Percentiles rank a stretch among this genome's conserved stretches.
Conservation (phyloP, 2,797 vertebrate genomes). For the Pitangus sulphuratus region DNA sequence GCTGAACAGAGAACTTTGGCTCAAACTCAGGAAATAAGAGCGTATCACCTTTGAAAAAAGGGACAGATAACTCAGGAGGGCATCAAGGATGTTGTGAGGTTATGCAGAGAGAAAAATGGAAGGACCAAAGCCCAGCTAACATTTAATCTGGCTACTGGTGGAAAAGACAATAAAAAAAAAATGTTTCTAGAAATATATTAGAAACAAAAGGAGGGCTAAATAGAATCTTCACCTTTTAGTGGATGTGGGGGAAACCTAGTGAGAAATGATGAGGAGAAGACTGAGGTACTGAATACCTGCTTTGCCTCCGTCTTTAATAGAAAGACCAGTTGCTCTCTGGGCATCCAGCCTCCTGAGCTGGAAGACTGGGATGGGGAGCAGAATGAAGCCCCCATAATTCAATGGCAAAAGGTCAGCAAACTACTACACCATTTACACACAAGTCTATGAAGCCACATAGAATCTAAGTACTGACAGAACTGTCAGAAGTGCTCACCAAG, state of each 20-base stretch:
- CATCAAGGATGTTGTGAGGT: neutral
- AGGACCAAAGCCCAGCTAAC: neutral
- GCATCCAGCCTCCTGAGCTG: neutral
- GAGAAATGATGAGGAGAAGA: neutral
- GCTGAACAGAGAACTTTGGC: neutral
- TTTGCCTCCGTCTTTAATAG: neutral
- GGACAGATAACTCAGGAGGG: neutral
- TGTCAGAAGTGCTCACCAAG: neutral
- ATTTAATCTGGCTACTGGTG: neutral
- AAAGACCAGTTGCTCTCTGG: neutral
- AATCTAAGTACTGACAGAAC: neutral
- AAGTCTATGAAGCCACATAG: fast-evolving
- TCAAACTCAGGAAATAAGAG: neutral
- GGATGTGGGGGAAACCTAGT: neutral
- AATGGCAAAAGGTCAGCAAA: neutral
- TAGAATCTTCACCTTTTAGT: neutral
- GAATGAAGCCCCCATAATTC: neutral
- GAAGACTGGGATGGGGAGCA: neutral
- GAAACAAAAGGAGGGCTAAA: neutral
- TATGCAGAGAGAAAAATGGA: neutral
- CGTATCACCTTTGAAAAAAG: neutral
- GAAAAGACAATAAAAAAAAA: neutral
- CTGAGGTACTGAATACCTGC: neutral
- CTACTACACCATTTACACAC: neutral
- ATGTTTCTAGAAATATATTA: neutral